Percentiles rank a stretch among this genome's conserved stretches.
These are phyloP conservation scores for Deroplatys truncata DNA, from an alignment of 2,888 invertebrate genomes.

Conservation along the genomic window DNA sequence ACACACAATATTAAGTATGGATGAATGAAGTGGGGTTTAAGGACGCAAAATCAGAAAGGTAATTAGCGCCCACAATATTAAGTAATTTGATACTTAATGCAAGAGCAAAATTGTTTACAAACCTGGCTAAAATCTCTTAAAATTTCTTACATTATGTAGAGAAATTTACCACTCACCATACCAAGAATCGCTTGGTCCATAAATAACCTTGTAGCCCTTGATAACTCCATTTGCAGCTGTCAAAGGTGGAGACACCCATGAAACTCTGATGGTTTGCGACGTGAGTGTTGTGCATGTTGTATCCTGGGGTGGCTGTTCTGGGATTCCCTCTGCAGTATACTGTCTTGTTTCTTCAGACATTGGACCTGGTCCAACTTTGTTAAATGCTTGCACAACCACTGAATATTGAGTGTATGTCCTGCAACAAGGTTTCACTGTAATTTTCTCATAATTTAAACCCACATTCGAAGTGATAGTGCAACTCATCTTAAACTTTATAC, in stretches of 20 bases:
- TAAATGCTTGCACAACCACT: constrained; percentile 93
- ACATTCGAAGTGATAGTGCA: no score
- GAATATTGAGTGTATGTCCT: constrained; percentile 93
- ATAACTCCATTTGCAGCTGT: constrained; percentile 91
- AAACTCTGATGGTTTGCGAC: constrained; percentile 89
- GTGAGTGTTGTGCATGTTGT: constrained; percentile 89
- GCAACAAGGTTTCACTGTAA: constrained; percentile 28
- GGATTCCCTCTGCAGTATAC: constrained; percentile 91
- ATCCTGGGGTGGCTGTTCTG: constrained; percentile 87
- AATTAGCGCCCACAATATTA: no score
- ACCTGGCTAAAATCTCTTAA: no score
- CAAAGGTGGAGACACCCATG: constrained; percentile 91
- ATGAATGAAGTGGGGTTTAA: no score
- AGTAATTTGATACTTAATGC: no score
- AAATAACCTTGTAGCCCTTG: constrained; percentile 92
- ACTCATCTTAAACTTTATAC: no score
- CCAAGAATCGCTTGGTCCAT: constrained; percentile 88
- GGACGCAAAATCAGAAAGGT: no score
- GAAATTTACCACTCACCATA: constrained; percentile 67
- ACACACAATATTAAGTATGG: no score
- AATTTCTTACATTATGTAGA: no score
- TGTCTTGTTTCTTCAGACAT: constrained; percentile 84
- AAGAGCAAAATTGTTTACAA: no score
- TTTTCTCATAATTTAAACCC: neutral
- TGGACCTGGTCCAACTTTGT: constrained; percentile 90